Evolutionary conservation across 37 sponge, comb jelly and placozoan species (phyloP).

Genomic region (Ianthella basta): DNA sequence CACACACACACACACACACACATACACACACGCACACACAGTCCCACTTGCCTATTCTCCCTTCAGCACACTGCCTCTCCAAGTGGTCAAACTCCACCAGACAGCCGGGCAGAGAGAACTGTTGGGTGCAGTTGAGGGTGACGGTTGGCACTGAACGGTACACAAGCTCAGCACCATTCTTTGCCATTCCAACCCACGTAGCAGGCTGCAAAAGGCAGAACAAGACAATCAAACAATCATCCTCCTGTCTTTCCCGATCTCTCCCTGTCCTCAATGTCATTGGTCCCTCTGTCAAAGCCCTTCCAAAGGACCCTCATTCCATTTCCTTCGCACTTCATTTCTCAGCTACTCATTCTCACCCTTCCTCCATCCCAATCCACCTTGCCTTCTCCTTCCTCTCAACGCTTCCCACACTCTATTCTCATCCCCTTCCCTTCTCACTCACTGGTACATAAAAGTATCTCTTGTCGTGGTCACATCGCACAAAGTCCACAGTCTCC

Average conservation of each 20-base stretch:
- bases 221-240: neutral
- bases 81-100: neutral
- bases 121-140: constrained; percentile 6
- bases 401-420: constrained; percentile 1
- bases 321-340: too few relatives aligned
- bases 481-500: too few relatives aligned
- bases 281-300: too few relatives aligned
- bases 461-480: too few relatives aligned
- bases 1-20: neutral
- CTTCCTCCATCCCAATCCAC: neutral
- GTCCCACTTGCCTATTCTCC: constrained; percentile 16
- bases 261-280: too few relatives aligned
- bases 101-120: neutral
- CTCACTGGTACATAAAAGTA: too few relatives aligned
- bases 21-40: constrained; percentile 30
- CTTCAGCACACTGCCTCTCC: constrained; percentile 25
- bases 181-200: neutral
- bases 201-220: neutral
- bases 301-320: too few relatives aligned
- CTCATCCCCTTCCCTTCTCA: neutral
- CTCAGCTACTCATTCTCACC: constrained; percentile 11
- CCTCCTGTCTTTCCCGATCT: neutral
- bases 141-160: neutral
- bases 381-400: neutral
- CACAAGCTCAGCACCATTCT: neutral